Evolutionary conservation across 2,113 vertebrate species (phyloP), one percentile per base, ranked within the genome.

Genomic region (Plestiodon gilberti): DNA sequence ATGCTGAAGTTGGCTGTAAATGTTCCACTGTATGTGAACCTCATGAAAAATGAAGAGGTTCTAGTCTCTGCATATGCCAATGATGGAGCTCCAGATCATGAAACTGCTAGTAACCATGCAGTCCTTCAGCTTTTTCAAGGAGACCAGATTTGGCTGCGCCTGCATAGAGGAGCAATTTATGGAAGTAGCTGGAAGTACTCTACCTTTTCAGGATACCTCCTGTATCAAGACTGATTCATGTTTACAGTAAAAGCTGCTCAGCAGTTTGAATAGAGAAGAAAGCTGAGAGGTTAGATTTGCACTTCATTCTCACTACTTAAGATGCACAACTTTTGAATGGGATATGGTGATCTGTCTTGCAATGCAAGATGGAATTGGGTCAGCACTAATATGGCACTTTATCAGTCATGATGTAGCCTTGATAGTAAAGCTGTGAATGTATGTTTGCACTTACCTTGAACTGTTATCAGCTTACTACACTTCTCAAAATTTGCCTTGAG

Each of bases 181-280:
- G 99, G 99, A 87, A 99, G 99, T 93, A 99, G 98, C 78, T 99
- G 99, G 99, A 99, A 99, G 95, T 99, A 99, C 48, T 99, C 99
- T 90, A 99, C 99, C 15, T 99, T 99, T 89, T 99, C 99, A 3
- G 99, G 99, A 90, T 99, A 99, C 93, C 96, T 99, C 88, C 97
- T 99, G 81, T 99, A 99, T 95, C 98, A 98, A 94, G 99, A 99
- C 94, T 99, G 96, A 99, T 86, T 88, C 13, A 43, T 81, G 89
- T 94, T 94, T 94, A 92, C 94, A 92, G 35, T 93, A 85, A 84
- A 48, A 92, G 88, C 90, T 91, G 86, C 85, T 96, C 95, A 89
- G 90, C 91, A 90, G 91, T 73, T 90, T 95, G 87, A 52, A 73
- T 52, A 74, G 59, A 55, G 75, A 65, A 73, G 90, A 90, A 92